Conservation (phyloP, 2,888 invertebrate genomes). For the Phorcus lineatus region DNA sequence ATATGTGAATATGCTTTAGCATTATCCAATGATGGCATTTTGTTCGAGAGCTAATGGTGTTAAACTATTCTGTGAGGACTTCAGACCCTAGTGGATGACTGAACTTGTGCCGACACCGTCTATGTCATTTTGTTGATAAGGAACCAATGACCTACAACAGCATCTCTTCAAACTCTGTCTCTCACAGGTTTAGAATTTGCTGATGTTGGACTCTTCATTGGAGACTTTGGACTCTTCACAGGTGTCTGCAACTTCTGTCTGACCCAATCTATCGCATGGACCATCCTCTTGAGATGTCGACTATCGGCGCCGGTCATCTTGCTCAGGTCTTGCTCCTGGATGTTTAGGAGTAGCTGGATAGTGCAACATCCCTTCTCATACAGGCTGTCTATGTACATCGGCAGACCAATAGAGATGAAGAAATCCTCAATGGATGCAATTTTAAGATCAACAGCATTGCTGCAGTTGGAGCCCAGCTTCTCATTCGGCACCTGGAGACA, state of each 20-base stretch:
- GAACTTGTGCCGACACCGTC: too few relatives aligned
- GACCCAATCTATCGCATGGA: constrained; percentile 71
- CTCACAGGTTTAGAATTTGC: neutral
- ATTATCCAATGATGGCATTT: too few relatives aligned
- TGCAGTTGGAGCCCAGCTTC: constrained; percentile 68
- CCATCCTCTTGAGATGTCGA: constrained; percentile 65
- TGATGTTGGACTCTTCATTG: neutral
- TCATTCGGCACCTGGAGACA: constrained; percentile 70
- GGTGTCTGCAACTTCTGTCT: constrained; percentile 60
- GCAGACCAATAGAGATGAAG: constrained; percentile 73
- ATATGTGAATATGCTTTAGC: too few relatives aligned
- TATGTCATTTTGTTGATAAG: too few relatives aligned
- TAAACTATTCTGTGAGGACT: too few relatives aligned
- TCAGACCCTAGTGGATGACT: too few relatives aligned
- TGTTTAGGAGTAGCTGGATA: constrained; percentile 61
- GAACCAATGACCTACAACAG: neutral
- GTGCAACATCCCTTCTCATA: constrained; percentile 50
- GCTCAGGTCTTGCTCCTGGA: constrained; percentile 62
- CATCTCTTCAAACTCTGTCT: neutral
- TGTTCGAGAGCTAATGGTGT: too few relatives aligned
- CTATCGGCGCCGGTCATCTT: constrained; percentile 62
- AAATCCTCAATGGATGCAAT: constrained; percentile 71
- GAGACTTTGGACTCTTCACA: constrained; percentile 17
- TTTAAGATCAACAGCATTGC: constrained; percentile 71
- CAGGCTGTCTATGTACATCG: constrained; percentile 70